Conservation (phyloP, 23 tunicate species). For the Diplosoma virens region DNA sequence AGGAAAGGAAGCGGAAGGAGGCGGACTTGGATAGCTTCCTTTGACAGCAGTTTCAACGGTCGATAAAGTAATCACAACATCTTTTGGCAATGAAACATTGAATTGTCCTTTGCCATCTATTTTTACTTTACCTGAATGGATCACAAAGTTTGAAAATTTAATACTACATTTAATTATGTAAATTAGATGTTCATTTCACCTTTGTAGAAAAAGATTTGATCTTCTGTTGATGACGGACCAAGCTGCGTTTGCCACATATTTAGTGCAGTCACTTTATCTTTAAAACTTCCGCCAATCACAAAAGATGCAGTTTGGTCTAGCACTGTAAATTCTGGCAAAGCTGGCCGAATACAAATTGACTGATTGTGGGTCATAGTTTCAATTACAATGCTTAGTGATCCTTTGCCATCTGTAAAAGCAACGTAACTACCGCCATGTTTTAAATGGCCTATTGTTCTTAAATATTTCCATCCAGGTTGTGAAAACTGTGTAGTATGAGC, state of each 20-base stretch:
- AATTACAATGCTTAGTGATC: conserved; percentile 52
- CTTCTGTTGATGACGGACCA: conserved; percentile 39
- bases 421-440: conserved; percentile 77
- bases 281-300: conserved; percentile 54
- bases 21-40: conserved; percentile 66
- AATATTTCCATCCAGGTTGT: conserved; percentile 83
- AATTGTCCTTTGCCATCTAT: conserved; percentile 30
- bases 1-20: conserved; percentile 58
- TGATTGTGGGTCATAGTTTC: conserved; percentile 87
- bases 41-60: conserved; percentile 53
- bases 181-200: too few relatives aligned
- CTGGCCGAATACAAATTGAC: conserved; percentile 87
- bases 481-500: conserved; percentile 94
- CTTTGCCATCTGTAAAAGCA: conserved; percentile 61
- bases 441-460: conserved; percentile 57
- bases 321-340: conserved; percentile 66
- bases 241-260: conserved; percentile 60
- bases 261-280: conserved; percentile 31
- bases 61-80: conserved; percentile 45
- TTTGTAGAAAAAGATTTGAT: conserved; percentile 40
- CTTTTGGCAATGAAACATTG: conserved; percentile 17
- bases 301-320: conserved; percentile 46
- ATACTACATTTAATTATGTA: too few relatives aligned
- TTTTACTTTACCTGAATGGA: conserved; percentile 27
- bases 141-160: too few relatives aligned